These are phyloP conservation scores for Drosophila bocki DNA, from an alignment of 1,140 invertebrate species.

Conservation along the genomic window DNA sequence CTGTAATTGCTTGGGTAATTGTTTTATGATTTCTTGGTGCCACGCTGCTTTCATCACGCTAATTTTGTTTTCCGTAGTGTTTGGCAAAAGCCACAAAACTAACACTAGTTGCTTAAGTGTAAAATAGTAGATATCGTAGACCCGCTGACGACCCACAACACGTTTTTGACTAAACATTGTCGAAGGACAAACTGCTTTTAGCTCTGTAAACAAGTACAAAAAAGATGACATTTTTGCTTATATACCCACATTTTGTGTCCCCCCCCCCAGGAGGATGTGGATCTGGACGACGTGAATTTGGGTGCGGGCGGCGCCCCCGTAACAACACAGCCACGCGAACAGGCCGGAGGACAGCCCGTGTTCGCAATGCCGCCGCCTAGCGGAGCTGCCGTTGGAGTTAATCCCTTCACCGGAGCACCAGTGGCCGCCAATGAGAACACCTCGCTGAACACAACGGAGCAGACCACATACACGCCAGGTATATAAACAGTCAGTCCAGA, in stretches of 20 bases:
- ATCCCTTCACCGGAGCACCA: slow-evolving; percentile 83
- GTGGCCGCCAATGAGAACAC: slow-evolving; percentile 85
- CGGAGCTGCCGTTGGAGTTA: slow-evolving; percentile 73
- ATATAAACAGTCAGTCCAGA: slow-evolving; percentile 68
- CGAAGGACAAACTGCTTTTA: slow-evolving; percentile 14
- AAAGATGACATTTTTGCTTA: background rate
- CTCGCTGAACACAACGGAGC: slow-evolving; percentile 86
- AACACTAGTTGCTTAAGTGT: slow-evolving; percentile 12
- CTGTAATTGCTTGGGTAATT: slow-evolving; percentile 47
- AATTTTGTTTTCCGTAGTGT: slow-evolving; percentile 27
- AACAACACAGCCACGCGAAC: slow-evolving; percentile 85
- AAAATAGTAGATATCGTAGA: slow-evolving; percentile 24
- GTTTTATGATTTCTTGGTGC: slow-evolving; percentile 24
- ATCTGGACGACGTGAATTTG: slow-evolving; percentile 84
- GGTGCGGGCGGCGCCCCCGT: slow-evolving; percentile 79
- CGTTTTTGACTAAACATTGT: slow-evolving; percentile 74
- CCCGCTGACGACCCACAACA: slow-evolving; percentile 18
- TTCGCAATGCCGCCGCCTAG: slow-evolving; percentile 86
- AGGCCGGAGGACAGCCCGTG: slow-evolving; percentile 81
- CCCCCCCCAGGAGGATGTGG: slow-evolving; percentile 85
- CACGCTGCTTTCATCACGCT: slow-evolving; percentile 1
- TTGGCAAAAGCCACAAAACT: slow-evolving; percentile 8
- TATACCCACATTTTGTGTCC: slow-evolving; percentile 5
- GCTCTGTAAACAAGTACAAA: background rate
- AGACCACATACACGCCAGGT: slow-evolving; percentile 87